Percentiles rank a stretch among this genome's conserved stretches.
These are phyloP conservation scores for Galago senegalensis DNA, from an alignment of 2,797 vertebrate species.

Conservation along the genomic window DNA sequence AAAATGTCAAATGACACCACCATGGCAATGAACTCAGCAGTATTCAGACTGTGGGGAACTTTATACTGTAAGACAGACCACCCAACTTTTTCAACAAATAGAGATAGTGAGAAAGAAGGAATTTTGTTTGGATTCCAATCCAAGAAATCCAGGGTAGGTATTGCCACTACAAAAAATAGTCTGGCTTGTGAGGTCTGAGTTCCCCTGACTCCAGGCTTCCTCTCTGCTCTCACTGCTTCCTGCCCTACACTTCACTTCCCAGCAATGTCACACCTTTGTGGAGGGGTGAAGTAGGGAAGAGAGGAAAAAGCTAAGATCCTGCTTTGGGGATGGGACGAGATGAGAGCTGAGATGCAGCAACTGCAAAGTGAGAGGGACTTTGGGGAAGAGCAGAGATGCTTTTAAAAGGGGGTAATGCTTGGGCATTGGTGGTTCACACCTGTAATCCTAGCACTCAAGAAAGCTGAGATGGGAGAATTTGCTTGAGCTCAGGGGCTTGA, in stretches of 20 bases:
- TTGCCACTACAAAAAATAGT: background rate
- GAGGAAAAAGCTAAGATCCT: background rate
- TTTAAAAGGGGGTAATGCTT: background rate
- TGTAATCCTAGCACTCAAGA: too few relatives aligned
- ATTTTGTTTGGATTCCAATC: slow-evolving; percentile 12
- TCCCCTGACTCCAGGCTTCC: background rate
- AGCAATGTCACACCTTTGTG: background rate
- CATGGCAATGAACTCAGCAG: background rate
- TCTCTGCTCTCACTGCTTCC: background rate
- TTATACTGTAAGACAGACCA: background rate
- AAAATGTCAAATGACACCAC: background rate
- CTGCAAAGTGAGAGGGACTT: background rate
- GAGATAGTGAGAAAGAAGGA: background rate
- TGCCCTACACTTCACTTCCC: background rate
- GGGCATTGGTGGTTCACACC: too few relatives aligned
- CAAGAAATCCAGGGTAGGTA: background rate
- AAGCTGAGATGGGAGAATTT: too few relatives aligned
- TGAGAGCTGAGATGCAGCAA: background rate
- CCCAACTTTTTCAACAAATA: background rate
- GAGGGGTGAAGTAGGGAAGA: background rate
- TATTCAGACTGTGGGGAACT: background rate
- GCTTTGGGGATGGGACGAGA: background rate
- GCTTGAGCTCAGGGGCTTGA: too few relatives aligned
- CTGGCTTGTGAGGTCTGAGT: background rate
- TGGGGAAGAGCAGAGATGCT: background rate